phyloP scores from a whole-genome alignment of 92 coral and sea anemone genomes.

The Metridium senile region DNA sequence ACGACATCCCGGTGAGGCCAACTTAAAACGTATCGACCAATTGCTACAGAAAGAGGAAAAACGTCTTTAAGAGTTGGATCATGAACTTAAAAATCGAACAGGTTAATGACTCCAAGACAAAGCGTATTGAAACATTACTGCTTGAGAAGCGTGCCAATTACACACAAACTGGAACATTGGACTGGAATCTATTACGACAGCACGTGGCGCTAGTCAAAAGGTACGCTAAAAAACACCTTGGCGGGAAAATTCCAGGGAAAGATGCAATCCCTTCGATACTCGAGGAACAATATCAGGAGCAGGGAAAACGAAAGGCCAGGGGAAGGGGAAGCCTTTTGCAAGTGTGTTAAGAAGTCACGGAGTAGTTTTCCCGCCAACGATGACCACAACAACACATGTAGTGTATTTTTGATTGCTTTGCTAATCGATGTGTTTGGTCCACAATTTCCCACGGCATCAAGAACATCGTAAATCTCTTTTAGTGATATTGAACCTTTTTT shows the following conservation, averaged over 20 bases:
- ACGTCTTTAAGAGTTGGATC: slow-evolving; percentile 6
- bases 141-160: neutral
- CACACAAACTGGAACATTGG: slow-evolving; percentile 15
- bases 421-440: slow-evolving; percentile 16
- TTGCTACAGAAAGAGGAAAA: slow-evolving; percentile 31
- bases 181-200: slow-evolving; percentile 40
- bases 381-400: neutral
- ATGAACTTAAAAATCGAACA: neutral
- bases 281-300: slow-evolving; percentile 12
- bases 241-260: slow-evolving; percentile 39
- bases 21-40: slow-evolving; percentile 19
- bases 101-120: neutral
- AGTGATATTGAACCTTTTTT: slow-evolving; percentile 27
- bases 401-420: slow-evolving; percentile 12
- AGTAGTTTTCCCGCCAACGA: neutral
- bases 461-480: slow-evolving; percentile 32
- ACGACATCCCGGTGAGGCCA: slow-evolving; percentile 23
- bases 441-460: slow-evolving; percentile 20
- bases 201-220: slow-evolving; percentile 32
- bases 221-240: slow-evolving; percentile 32
- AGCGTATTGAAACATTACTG: neutral
- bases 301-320: neutral
- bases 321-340: slow-evolving; percentile 1
- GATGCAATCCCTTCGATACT: slow-evolving; percentile 33
- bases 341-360: neutral